phyloP scores from a whole-genome alignment of 2,113 vertebrate genomes.

The Nansenia antarctica region DNA sequence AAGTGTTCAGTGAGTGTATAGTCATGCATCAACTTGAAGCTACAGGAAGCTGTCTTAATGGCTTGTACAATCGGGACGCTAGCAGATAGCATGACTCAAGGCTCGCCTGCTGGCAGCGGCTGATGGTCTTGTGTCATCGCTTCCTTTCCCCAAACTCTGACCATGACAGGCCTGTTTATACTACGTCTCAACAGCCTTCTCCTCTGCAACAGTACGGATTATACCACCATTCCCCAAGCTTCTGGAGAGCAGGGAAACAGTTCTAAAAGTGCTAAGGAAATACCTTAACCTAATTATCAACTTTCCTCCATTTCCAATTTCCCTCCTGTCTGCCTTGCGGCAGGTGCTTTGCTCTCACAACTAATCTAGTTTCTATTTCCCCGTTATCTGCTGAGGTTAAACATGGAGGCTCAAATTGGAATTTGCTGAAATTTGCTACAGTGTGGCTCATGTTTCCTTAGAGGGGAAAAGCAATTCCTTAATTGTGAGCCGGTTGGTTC shows the following conservation, averaged over 20 bases:
- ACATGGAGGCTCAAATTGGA: background rate
- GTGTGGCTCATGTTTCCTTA: background rate
- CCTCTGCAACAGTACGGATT: background rate
- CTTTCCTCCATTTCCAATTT: background rate
- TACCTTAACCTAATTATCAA: background rate
- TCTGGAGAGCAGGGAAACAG: background rate
- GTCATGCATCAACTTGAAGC: too few species aligned
- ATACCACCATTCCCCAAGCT: background rate
- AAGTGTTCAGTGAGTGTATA: too few species aligned
- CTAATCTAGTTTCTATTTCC: constrained; percentile 2
- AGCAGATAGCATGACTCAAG: too few species aligned
- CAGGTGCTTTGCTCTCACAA: background rate
- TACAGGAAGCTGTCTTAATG: too few species aligned
- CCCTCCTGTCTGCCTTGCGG: background rate
- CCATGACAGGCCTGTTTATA: background rate
- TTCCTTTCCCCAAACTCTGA: background rate
- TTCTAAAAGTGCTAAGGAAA: background rate
- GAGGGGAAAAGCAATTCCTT: background rate
- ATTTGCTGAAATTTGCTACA: constrained; percentile 5
- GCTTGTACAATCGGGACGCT: too few species aligned
- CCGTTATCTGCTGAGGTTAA: background rate
- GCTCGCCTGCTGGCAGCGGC: too few species aligned
- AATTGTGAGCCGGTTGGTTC: background rate
- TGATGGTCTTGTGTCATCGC: too few species aligned
- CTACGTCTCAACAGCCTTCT: background rate